Conservation (phyloP, 2,797 vertebrate genomes). For the Emydoidea blandingii region DNA sequence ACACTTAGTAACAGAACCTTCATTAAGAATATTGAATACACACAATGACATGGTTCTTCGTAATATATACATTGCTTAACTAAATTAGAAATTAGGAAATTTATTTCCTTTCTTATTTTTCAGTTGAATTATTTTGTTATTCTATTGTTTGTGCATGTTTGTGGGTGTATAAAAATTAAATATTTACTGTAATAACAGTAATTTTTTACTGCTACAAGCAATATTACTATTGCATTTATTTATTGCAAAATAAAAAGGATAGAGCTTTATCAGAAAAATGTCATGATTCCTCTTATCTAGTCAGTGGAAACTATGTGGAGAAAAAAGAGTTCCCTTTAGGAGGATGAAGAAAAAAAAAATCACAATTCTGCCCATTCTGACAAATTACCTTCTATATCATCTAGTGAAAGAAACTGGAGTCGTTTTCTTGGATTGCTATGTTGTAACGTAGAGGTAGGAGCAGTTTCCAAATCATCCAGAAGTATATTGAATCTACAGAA, state of each 20-base stretch:
- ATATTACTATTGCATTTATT: not conserved
- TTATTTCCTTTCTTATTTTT: not conserved
- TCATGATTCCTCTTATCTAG: not conserved
- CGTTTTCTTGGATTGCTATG: constrained; percentile 85
- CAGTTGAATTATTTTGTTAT: constrained; percentile 32
- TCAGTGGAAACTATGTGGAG: not conserved
- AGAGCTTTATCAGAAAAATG: not conserved
- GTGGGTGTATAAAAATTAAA: constrained; percentile 25
- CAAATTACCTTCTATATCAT: constrained; percentile 85
- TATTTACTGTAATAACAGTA: not conserved
- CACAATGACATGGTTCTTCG: not conserved
- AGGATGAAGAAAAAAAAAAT: not conserved
- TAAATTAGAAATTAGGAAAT: constrained; percentile 35
- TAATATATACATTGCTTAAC: not conserved
- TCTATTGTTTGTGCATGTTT: not conserved
- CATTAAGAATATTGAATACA: not conserved
- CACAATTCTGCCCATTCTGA: not conserved
- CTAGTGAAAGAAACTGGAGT: constrained; percentile 86
- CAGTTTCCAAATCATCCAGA: constrained; percentile 84
- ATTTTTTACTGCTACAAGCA: not conserved
- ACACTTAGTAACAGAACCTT: not conserved
- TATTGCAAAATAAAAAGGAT: not conserved
- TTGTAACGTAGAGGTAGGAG: constrained; percentile 77
- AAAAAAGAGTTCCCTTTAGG: not conserved
- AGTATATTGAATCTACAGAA: constrained; percentile 85